A percentile compares a stretch with the other conserved stretches of the same genome.
Conservation (phyloP, 2,888 invertebrate genomes). For the Pyralis farinalis region DNA sequence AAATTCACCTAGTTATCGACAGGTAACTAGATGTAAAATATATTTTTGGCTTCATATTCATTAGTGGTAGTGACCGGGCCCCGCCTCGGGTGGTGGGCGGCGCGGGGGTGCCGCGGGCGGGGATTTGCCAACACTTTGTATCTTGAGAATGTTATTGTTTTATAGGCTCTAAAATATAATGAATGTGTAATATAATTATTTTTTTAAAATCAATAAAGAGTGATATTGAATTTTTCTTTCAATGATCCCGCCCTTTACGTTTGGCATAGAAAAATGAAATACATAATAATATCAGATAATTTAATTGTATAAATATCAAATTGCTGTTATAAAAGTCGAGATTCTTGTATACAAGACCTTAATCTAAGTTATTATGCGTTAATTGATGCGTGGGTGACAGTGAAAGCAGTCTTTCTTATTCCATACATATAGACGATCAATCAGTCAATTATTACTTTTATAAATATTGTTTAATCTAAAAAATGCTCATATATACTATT, state of each 20-base stretch:
- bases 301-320: constrained; percentile 32
- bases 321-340: constrained; percentile 33
- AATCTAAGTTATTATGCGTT: constrained; percentile 7
- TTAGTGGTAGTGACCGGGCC: constrained; percentile 33
- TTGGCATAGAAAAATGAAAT: not conserved
- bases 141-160: constrained; percentile 66
- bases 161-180: constrained; percentile 70
- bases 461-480: too few relatives aligned
- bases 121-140: constrained; percentile 43
- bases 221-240: constrained; percentile 63
- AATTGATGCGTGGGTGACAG: constrained; percentile 1
- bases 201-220: constrained; percentile 81
- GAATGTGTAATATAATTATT: constrained; percentile 79
- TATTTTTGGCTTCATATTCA: constrained; percentile 68
- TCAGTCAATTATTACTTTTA: constrained; percentile 4
- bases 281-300: constrained; percentile 7
- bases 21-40: constrained; percentile 54
- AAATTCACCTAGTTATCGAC: constrained; percentile 47
- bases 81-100: constrained; percentile 20
- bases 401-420: not conserved
- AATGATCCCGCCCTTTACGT: not conserved
- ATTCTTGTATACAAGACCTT: constrained; percentile 26
- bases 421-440: not conserved
- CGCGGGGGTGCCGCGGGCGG: constrained; percentile 12
- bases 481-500: too few relatives aligned